Evolutionary conservation across 1,140 invertebrate species (phyloP).

Genomic region (Penaeus indicus): DNA sequence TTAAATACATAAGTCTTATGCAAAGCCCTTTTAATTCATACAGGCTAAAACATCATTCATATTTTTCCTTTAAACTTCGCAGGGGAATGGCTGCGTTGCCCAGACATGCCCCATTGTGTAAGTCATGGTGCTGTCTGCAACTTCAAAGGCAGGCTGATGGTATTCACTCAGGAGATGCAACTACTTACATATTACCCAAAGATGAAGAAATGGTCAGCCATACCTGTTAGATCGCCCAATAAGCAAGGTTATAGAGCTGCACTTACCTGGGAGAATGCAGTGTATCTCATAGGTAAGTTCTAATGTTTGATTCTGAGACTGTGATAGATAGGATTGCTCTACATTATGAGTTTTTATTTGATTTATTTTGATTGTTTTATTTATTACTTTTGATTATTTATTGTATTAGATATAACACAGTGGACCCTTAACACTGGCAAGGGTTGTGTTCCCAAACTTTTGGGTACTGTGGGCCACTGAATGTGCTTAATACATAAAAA

Average conservation of each 20-base stretch:
- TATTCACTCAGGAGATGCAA: conserved; percentile 54
- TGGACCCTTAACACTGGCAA: too few species aligned
- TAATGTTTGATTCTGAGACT: neutral
- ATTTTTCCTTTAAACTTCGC: too few species aligned
- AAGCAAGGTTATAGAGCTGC: conserved; percentile 52
- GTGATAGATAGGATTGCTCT: neutral
- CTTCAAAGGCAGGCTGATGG: conserved; percentile 47
- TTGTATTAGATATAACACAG: too few species aligned
- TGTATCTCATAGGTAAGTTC: conserved; percentile 50
- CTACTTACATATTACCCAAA: conserved; percentile 48
- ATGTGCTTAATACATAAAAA: too few species aligned
- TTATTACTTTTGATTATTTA: too few species aligned
- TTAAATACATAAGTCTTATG: too few species aligned
- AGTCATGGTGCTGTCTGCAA: conserved; percentile 47
- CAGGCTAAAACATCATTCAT: neutral
- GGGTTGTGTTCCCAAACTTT: too few species aligned
- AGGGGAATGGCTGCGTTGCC: conserved; percentile 46
- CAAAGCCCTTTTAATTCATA: neutral
- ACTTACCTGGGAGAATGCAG: conserved; percentile 30
- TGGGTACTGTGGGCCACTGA: too few species aligned
- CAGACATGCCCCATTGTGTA: conserved; percentile 48
- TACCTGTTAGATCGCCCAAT: conserved; percentile 42
- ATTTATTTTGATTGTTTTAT: too few species aligned
- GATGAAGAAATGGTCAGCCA: conserved; percentile 45
- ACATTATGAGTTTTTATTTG: neutral